Conservation (phyloP, 2,888 invertebrate species). For the Chaitophorus viminalis region DNA sequence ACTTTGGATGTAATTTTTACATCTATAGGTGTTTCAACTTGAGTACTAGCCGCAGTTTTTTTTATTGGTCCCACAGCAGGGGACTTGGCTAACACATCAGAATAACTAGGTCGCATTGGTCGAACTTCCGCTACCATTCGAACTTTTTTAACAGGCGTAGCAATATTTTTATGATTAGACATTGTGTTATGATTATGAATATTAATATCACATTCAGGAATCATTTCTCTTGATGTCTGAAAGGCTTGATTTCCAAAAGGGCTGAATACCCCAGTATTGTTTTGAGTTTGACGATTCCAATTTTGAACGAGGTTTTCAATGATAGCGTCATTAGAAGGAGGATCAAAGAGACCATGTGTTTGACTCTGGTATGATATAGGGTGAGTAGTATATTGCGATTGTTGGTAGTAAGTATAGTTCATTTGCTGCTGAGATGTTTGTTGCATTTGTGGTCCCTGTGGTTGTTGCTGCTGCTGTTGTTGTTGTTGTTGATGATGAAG, state of each 20-base stretch:
- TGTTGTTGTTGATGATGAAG: slow-evolving; percentile 45
- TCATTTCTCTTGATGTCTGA: slow-evolving; percentile 64
- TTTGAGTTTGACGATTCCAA: slow-evolving; percentile 76
- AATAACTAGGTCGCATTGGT: slow-evolving; percentile 87
- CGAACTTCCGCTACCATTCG: slow-evolving; percentile 83
- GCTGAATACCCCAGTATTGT: slow-evolving; percentile 74
- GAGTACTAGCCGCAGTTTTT: slow-evolving; percentile 61
- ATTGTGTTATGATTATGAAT: slow-evolving; percentile 69
- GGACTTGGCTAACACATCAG: slow-evolving; percentile 82
- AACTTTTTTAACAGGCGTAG: slow-evolving; percentile 70
- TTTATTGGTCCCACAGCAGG: slow-evolving; percentile 63
- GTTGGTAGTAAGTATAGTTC: slow-evolving; percentile 65
- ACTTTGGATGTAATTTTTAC: slow-evolving; percentile 67
- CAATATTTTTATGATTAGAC: slow-evolving; percentile 65
- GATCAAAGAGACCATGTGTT: slow-evolving; percentile 67
- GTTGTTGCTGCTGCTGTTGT: slow-evolving; percentile 48
- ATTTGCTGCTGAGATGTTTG: slow-evolving; percentile 38
- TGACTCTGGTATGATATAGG: slow-evolving; percentile 64
- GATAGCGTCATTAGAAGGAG: slow-evolving; percentile 68
- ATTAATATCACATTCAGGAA: slow-evolving; percentile 59
- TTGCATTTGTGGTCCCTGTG: neutral
- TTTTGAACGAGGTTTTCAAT: slow-evolving; percentile 79
- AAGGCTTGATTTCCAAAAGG: slow-evolving; percentile 72
- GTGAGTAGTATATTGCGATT: slow-evolving; percentile 64
- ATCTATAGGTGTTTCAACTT: slow-evolving; percentile 64